Evolutionary conservation across 2,113 vertebrate species (phyloP).

Genomic region (Glareola pratincola): DNA sequence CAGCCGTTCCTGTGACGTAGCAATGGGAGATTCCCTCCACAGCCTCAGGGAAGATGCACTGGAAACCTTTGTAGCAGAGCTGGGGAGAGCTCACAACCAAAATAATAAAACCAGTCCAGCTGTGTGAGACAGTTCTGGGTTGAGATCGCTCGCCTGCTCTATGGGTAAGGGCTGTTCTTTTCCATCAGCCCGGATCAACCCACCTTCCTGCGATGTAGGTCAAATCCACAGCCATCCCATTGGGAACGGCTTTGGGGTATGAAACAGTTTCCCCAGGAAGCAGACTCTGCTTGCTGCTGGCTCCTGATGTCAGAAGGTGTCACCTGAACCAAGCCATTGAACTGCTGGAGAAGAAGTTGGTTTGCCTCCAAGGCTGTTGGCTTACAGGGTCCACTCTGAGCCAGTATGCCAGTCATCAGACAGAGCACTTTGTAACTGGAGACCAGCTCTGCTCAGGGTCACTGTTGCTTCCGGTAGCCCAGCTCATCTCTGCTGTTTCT

Average conservation of each 20-base stretch:
- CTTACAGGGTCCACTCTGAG: neutral
- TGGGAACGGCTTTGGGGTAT: neutral
- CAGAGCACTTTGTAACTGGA: neutral
- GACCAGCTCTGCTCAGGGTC: neutral
- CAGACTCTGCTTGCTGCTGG: neutral
- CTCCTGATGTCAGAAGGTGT: neutral
- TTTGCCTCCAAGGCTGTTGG: neutral
- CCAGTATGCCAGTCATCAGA: neutral
- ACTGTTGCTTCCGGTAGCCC: neutral
- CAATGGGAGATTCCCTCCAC: neutral
- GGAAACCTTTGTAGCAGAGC: constrained; percentile 44
- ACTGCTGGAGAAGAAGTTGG: neutral
- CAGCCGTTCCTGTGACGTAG: neutral
- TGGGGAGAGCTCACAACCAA: constrained; percentile 1
- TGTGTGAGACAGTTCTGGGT: neutral
- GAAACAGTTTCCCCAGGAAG: neutral
- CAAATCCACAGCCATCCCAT: neutral
- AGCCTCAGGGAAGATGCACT: constrained; percentile 40
- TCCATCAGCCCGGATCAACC: neutral
- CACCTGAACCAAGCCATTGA: neutral
- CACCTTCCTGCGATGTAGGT: neutral
- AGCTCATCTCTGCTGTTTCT: neutral
- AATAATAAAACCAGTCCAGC: constrained; percentile 34
- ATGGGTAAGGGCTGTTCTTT: neutral
- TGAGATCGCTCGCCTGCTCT: neutral